These are phyloP conservation scores for Rhagologus leucostigma DNA, from an alignment of 2,113 vertebrate genomes.

Conservation along the genomic window DNA sequence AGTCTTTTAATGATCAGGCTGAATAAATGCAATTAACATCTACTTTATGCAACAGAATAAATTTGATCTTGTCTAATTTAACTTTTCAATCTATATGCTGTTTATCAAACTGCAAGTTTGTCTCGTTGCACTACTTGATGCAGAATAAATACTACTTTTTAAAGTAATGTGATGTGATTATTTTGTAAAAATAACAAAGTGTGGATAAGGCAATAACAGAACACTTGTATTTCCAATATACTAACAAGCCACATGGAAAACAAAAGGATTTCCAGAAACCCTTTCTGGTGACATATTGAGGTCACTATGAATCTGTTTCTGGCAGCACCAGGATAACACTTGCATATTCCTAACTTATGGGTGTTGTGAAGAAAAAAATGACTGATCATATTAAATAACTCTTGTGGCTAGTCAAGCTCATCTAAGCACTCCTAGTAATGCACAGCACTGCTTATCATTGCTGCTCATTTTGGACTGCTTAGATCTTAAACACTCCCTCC, in stretches of 20 bases:
- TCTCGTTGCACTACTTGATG: not conserved
- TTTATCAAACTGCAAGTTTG: not conserved
- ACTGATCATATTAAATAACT: not conserved
- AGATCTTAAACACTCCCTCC: not conserved
- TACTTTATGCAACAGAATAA: not conserved
- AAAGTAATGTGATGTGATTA: not conserved
- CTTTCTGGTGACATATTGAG: constrained; percentile 23
- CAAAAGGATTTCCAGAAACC: constrained; percentile 2
- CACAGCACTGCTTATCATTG: not conserved
- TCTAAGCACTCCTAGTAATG: not conserved
- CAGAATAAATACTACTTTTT: not conserved
- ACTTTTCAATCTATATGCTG: not conserved
- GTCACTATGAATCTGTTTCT: not conserved
- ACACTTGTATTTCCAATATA: not conserved
- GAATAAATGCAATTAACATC: constrained; percentile 3
- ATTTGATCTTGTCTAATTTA: not conserved
- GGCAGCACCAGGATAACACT: not conserved
- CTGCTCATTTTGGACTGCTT: not conserved
- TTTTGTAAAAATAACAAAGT: not conserved
- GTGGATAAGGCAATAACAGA: not conserved
- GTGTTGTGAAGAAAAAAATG: not conserved
- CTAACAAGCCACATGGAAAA: not conserved
- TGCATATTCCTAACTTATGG: not conserved
- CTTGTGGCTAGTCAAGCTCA: not conserved
- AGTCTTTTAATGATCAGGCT: not conserved